These are phyloP conservation scores for Menidia beryllina DNA, from an alignment of 2,113 vertebrate species.

Conservation along the genomic window DNA sequence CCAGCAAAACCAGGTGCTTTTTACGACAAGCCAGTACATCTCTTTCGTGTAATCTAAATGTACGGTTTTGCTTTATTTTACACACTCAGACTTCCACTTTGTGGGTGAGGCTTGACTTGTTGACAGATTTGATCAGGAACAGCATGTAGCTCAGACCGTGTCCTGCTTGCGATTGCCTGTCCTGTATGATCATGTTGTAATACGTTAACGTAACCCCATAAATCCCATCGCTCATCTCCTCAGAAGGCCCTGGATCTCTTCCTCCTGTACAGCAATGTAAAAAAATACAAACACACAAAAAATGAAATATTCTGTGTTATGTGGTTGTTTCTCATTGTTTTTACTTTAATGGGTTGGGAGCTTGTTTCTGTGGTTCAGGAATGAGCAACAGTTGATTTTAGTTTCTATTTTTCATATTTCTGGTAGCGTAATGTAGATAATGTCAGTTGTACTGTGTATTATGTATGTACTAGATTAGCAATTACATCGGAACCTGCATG, in stretches of 20 bases:
- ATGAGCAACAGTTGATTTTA: constrained; percentile 42
- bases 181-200: constrained; percentile 59
- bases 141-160: constrained; percentile 31
- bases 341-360: constrained; percentile 43
- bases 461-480: constrained; percentile 75
- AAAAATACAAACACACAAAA: constrained; percentile 31
- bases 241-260: constrained; percentile 54
- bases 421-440: constrained; percentile 64
- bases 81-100: constrained; percentile 3
- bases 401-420: constrained; percentile 62
- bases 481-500: constrained; percentile 71
- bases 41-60: constrained; percentile 19
- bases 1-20: constrained; percentile 52
- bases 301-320: constrained; percentile 53
- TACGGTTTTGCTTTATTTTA: constrained; percentile 14
- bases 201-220: constrained; percentile 49
- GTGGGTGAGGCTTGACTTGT: constrained; percentile 2
- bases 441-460: constrained; percentile 68
- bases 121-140: constrained; percentile 32
- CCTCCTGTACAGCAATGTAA: constrained; percentile 80
- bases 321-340: constrained; percentile 58
- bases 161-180: constrained; percentile 54
- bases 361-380: constrained; percentile 32
- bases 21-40: constrained; percentile 17
- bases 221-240: constrained; percentile 46